These are phyloP conservation scores for Peucedramus taeniatus DNA, from an alignment of 2,113 vertebrate genomes.

Conservation along the genomic window DNA sequence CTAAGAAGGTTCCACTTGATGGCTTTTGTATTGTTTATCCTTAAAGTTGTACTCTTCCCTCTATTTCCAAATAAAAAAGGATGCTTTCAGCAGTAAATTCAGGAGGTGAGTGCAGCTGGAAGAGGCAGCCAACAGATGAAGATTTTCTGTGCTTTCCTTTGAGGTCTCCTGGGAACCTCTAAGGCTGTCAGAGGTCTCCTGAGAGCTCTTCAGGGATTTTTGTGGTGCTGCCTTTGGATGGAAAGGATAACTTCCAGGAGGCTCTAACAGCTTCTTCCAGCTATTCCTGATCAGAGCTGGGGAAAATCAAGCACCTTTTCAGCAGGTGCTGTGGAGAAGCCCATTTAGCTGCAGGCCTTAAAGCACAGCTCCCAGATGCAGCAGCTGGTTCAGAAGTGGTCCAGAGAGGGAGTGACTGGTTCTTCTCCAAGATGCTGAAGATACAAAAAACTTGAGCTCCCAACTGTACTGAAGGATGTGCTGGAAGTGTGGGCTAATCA, in stretches of 20 bases:
- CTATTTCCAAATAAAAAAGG: background rate
- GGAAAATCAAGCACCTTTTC: background rate
- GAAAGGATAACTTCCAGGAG: background rate
- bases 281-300: background rate
- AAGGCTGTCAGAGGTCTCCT: background rate
- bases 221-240: background rate
- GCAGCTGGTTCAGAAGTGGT: background rate
- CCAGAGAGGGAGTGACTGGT: background rate
- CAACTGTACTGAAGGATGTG: background rate
- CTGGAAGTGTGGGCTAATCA: background rate
- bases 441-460: background rate
- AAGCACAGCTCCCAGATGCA: background rate
- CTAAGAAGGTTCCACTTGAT: background rate
- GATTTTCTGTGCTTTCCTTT: background rate
- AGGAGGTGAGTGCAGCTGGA: background rate
- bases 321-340: background rate
- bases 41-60: background rate
- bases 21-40: background rate
- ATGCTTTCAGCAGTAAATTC: background rate
- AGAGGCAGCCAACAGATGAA: background rate
- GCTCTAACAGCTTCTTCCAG: background rate
- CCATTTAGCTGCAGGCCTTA: background rate
- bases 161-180: background rate
- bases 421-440: background rate
- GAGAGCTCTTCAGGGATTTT: background rate